Base-by-base conservation (phyloP, 2,888 invertebrate species). In the Troides aeacus region DNA sequence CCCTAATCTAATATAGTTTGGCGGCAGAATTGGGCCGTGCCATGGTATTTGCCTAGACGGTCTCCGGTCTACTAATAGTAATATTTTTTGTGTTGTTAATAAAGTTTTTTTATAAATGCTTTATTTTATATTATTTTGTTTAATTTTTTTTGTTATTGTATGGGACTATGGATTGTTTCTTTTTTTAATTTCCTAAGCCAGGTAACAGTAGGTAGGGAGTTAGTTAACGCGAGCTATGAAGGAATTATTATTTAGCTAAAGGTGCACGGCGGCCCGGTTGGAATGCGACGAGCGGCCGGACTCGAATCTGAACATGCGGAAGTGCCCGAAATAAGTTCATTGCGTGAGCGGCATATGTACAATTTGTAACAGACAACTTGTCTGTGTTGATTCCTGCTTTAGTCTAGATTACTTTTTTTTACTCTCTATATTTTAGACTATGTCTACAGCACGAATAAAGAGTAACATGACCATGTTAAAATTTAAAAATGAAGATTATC, bases 291-390 rank as follows among this genome's bases (percentile, higher is more conserved):
- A 79, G 72, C 79, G 82, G 79, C 81, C 82, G 84, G 84, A 82
- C 81, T 83, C 84, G 78, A 86, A 85, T 83, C 80, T 81, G 81
- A 82, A 84, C 83, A 89, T 84, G 87, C 90, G 90, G 90, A 91
- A 90, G 89, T 89, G 84, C 83, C 86, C 83, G 84, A 91, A 92
- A 92, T 91, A 91, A 89, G 84, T 87, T 82, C 80, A 83, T 83
- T 84, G 84, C 86, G 85, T 82, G 81, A 79, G 81, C 81, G 79
- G 66, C 67, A 70, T 64, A 66, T 67, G 70, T 80, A 81, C 46
- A 66, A 18, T 63, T 58, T 64, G 56, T 36, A 60, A 67, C 67
- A 66, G 66, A 66, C 66, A 67, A 58, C 64, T 46, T 68, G 62
- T 56, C 46, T 46, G 21, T 64, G 67, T 67, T 70, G 30, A 42